Evolutionary conservation across 1,140 invertebrate species (phyloP), one percentile per base, ranked within the genome.

Genomic region (Drosophila ananassae): DNA sequence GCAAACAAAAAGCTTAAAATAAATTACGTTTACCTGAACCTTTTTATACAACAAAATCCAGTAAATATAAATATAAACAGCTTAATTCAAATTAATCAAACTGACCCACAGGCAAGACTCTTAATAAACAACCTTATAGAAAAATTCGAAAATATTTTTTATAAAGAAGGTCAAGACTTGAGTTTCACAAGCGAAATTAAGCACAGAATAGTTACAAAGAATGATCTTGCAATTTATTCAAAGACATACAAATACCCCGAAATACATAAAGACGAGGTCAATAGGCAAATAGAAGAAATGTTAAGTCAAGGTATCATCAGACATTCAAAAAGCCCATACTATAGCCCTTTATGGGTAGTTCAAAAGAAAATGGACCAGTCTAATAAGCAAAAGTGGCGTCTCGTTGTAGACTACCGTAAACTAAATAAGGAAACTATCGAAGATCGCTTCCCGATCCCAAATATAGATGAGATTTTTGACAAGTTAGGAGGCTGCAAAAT

Each of bases 131-230:
- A 25, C 2, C 22, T 39, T 39, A 58, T 61, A 55, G 2, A 46
- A n/a, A 66, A 66, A 37, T 52, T 57, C 4, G 3, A 52, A 53
- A 32, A 2, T 57, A 57, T 66, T 50, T 30, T 66, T 66, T 57
- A 66, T 24, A 58, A 48, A 58, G 32, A 63, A 24, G 48, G 41
- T 13, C 25, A 37, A 22, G 17, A 39, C 37, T 9, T 64, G 25
- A 55, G 51, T 37, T 58, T 69, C 91, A 94, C 93, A 44, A 57
- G 41, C 6, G 55, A 41, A 53, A 52, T 28, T 21, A 41, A 30
- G 25, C 48, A 60, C 22, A 28, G 24, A 12, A 59, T 48, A 5
- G 24, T 56, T 12, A 56, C 39, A 56, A 68, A 48, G 37, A 53
- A 61, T 48, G 50, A 78, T 44, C 58, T 51, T 25, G 69, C 78